These are phyloP conservation scores for Entomyzon cyanotis DNA, from an alignment of 2,113 vertebrate species.

Conservation along the genomic window DNA sequence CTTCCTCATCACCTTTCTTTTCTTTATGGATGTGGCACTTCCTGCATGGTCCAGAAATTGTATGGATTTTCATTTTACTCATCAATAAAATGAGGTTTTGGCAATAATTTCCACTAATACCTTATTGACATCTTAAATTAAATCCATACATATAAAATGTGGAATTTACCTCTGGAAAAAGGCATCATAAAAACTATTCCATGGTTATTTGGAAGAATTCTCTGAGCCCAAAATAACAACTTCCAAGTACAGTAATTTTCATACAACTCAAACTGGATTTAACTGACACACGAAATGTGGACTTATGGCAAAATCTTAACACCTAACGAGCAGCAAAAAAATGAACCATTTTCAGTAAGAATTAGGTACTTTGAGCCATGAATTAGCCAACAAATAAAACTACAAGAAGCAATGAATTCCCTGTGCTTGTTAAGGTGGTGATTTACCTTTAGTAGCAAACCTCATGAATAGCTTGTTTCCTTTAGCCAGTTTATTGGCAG, in stretches of 20 bases:
- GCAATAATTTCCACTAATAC: neutral
- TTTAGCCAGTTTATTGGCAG: conserved; percentile 87
- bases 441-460: conserved; percentile 91
- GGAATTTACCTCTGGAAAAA: neutral
- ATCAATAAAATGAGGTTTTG: neutral
- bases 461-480: conserved; percentile 93
- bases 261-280: neutral
- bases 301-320: neutral
- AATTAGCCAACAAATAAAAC: neutral
- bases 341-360: neutral
- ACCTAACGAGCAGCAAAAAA: neutral
- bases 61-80: neutral
- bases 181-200: neutral
- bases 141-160: neutral
- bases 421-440: neutral
- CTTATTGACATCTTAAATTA: neutral
- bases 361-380: neutral
- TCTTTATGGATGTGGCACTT: neutral
- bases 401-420: neutral
- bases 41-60: neutral
- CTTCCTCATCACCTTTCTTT: neutral
- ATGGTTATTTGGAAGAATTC: neutral
- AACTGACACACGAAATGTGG: neutral
- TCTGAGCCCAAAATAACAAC: neutral
- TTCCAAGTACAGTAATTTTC: neutral